These are phyloP conservation scores for Octonoba sinensis DNA, from an alignment of 2,888 invertebrate species.

Conservation along the genomic window DNA sequence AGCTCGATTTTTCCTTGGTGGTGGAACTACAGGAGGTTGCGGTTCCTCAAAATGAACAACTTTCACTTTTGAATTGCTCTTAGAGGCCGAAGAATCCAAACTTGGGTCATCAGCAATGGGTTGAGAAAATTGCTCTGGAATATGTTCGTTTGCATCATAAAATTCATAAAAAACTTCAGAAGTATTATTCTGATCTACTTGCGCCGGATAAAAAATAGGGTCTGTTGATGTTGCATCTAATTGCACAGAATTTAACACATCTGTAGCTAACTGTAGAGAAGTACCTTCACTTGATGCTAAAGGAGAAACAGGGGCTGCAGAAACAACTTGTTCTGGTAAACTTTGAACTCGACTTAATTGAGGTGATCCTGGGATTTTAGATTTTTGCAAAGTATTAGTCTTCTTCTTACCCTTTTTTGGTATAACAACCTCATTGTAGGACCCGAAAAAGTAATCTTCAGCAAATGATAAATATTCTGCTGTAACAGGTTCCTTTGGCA, in stretches of 20 bases:
- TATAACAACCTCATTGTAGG: constrained; percentile 46
- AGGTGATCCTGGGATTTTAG: neutral
- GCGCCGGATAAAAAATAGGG: neutral
- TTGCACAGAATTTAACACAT: neutral
- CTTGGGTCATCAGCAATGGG: neutral
- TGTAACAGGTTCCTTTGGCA: constrained; percentile 4
- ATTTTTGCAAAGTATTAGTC: neutral
- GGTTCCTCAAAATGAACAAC: constrained; percentile 53
- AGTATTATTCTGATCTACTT: neutral
- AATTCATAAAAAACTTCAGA: neutral
- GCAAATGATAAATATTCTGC: constrained; percentile 48
- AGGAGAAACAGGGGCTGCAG: neutral
- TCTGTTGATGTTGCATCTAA: neutral
- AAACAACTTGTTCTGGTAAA: neutral
- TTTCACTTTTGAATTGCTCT: constrained; percentile 10
- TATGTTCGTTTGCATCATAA: constrained; percentile 11
- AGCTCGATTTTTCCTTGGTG: constrained; percentile 36
- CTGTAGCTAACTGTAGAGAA: neutral
- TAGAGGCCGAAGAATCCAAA: neutral
- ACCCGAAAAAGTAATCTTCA: constrained; percentile 61
- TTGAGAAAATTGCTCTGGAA: constrained; percentile 13
- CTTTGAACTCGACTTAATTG: neutral
- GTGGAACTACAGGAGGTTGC: constrained; percentile 26
- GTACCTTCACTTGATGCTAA: neutral
- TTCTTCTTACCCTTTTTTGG: constrained; percentile 42